Evolutionary conservation across 2,888 invertebrate genomes (phyloP).

Genomic region (Drosophila dives): DNA sequence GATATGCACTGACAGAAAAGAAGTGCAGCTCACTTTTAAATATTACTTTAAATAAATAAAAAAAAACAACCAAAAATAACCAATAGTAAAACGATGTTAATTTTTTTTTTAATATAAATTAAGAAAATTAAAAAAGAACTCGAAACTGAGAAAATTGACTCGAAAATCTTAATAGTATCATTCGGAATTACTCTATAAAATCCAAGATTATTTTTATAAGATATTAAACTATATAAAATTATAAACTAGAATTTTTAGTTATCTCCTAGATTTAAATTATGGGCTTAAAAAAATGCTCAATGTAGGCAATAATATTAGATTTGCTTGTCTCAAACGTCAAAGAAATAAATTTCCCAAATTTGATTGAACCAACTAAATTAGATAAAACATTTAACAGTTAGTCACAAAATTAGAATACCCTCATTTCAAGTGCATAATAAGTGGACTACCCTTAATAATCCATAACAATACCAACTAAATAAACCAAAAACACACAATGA

Average conservation of each 20-base stretch:
- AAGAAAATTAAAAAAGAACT: not conserved
- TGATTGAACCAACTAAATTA: not conserved
- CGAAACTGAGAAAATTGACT: not conserved
- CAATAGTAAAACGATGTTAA: not conserved
- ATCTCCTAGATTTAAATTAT: not conserved
- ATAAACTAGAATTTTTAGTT: not conserved
- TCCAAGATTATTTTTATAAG: too few relatives aligned
- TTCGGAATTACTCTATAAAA: not conserved
- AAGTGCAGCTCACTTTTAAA: not conserved
- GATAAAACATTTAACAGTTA: not conserved
- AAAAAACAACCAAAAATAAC: not conserved
- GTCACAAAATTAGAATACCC: not conserved
- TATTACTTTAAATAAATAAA: not conserved
- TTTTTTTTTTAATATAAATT: not conserved
- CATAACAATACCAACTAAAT: conserved; percentile 28
- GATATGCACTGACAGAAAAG: not conserved
- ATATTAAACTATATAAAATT: not conserved
- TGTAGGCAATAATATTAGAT: not conserved
- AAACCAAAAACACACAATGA: conserved; percentile 19
- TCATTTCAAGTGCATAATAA: not conserved
- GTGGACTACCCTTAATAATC: not conserved
- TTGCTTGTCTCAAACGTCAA: not conserved
- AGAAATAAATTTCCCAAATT: not conserved
- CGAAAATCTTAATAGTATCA: rapidly evolving
- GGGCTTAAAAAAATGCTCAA: rapidly evolving